Base-by-base conservation (phyloP, 1,140 invertebrate species). In the Musca vetustissima region DNA sequence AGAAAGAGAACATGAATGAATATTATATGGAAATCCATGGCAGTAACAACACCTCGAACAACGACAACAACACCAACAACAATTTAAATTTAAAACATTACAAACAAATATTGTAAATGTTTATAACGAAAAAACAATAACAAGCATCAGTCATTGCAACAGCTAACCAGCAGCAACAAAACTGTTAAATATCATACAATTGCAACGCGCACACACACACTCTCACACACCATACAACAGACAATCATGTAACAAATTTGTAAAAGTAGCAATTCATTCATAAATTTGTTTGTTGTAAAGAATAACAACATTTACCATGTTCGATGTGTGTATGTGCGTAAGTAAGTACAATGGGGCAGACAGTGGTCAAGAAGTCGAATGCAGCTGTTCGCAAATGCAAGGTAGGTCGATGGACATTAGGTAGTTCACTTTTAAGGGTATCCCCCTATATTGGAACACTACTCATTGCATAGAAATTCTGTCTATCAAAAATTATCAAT, bases 191-290 rank as follows among this genome's bases (percentile, higher is more conserved):
- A 43, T 43, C 36, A 43, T 43, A 43, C 36, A 43, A 8, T 43
- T 43, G 36, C 36, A 43, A 43, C 36, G 3, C n/a, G 3, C 3
- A 2, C 49, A n/a, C 49, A n/a, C n/a, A n/a, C n/a, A n/a, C n/a
- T n/a, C n/a, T n/a, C n/a, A n/a, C n/a, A n/a, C 6, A 22, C 52
- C 52, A 53, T 2, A 24, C 52, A 53, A 53, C 4, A 4, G 52
- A 24, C 7, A 53, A 53, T 53, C 24, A 21, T 61, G 57, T 61
- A 61, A 61, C 57, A 28, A 61, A 61, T 61, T 61, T 61, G 57
- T 43, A 61, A 61, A 59, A 22, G 43, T 19, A 65, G 8, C 32
- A 43, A 64, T 66, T 66, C 64, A 61, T 61, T 61, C 57, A 61
- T 61, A 43, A 61, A 61, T 61, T 61, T 61, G 53, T 57, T 57